A percentile compares a stretch with the other conserved stretches of the same genome.
Evolutionary conservation across 2,797 vertebrate species (phyloP).

Genomic region (Huso huso): DNA sequence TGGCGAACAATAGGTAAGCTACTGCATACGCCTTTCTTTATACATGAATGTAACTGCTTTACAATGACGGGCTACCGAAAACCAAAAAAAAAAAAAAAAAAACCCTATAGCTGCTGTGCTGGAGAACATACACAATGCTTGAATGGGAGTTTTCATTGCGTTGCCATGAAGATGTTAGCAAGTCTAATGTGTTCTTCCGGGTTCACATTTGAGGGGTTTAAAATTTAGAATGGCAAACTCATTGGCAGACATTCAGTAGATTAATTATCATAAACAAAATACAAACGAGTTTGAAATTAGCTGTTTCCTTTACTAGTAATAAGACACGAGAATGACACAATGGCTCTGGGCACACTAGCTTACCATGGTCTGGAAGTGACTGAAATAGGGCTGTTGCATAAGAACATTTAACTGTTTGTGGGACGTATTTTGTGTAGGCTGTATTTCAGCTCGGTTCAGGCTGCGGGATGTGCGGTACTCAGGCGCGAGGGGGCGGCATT

Average conservation of each 20-base stretch:
- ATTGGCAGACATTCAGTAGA: constrained; percentile 21
- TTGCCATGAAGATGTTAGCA: constrained; percentile 27
- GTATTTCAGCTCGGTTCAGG: not conserved
- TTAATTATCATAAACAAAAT: not conserved
- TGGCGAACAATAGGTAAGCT: constrained; percentile 29
- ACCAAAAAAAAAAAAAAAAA: not conserved
- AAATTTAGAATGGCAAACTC: constrained; percentile 11
- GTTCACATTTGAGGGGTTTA: constrained; percentile 41
- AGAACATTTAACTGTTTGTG: constrained; percentile 12
- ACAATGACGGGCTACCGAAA: not conserved
- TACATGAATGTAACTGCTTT: constrained; percentile 7
- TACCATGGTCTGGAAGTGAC: constrained; percentile 14
- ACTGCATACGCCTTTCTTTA: constrained; percentile 18
- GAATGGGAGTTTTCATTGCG: constrained; percentile 9
- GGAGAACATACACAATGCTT: constrained; percentile 17
- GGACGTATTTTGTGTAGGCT: not conserved
- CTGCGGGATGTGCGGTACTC: not conserved
- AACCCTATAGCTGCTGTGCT: not conserved
- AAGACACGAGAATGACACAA: not conserved
- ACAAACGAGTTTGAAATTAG: not conserved
- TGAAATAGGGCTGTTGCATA: not conserved
- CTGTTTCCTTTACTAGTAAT: no score
- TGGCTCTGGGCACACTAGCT: not conserved
- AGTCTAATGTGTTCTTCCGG: constrained; percentile 54
- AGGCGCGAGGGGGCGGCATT: constrained; percentile 46